Percentiles rank a stretch among this genome's conserved stretches.
phyloP scores from a whole-genome alignment of 2,797 vertebrate genomes.

The Acropternis orthonyx region DNA sequence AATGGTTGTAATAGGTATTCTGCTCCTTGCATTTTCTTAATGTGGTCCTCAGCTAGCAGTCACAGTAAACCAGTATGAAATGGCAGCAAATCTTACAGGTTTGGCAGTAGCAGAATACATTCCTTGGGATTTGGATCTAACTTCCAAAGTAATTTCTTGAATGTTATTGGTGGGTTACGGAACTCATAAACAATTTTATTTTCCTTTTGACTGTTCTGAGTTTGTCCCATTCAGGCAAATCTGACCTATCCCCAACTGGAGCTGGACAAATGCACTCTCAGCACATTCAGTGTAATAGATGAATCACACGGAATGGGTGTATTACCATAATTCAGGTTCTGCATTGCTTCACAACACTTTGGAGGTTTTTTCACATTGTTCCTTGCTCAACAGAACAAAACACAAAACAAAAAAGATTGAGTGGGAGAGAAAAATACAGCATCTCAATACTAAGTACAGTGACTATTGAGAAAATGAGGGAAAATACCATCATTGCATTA shows the following conservation, averaged over 20 bases:
- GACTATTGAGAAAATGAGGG: not conserved
- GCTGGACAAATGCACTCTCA: not conserved
- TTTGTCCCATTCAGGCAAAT: not conserved
- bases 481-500: not conserved
- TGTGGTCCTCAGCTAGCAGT: not conserved
- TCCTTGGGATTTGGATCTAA: not conserved
- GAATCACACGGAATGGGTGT: not conserved
- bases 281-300: not conserved
- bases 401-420: not conserved
- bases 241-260: not conserved
- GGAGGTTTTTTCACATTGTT: not conserved
- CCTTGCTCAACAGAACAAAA: not conserved
- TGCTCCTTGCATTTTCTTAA: constrained; percentile 39
- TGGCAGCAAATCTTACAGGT: constrained; percentile 20
- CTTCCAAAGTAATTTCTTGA: not conserved
- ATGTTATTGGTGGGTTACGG: constrained; percentile 15
- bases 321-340: not conserved
- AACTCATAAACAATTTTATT: constrained; percentile 27
- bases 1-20: constrained; percentile 25
- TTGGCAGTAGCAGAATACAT: constrained; percentile 43
- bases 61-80: constrained; percentile 2
- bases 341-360: not conserved
- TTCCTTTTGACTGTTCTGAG: not conserved
- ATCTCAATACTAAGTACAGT: not conserved
- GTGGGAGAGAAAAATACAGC: not conserved